phyloP scores from a whole-genome alignment of 1,140 invertebrate species.

The Drosophila tropicalis region DNA sequence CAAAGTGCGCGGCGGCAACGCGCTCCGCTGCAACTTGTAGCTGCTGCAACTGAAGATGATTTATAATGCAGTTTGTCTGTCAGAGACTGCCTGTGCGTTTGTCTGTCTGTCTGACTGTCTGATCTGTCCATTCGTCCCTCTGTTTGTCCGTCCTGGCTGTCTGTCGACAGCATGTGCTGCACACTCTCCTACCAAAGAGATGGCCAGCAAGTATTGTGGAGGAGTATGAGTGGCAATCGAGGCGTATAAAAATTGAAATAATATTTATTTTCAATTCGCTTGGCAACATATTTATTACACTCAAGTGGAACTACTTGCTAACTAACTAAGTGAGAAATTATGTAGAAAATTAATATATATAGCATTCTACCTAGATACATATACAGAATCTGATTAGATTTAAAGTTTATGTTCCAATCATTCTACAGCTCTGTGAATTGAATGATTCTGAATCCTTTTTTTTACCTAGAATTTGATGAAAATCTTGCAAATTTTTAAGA shows the following conservation, averaged over 20 bases:
- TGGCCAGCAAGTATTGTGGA: not conserved
- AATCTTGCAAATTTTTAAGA: too few relatives aligned
- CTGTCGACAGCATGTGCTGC: constrained; percentile 59
- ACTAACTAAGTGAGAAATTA: constrained; percentile 14
- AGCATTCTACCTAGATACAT: not conserved
- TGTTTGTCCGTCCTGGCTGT: constrained; percentile 11
- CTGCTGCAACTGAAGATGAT: constrained; percentile 63
- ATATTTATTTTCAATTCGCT: constrained; percentile 64
- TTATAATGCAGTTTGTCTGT: constrained; percentile 50
- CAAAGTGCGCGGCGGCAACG: constrained; percentile 63
- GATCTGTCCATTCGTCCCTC: not conserved
- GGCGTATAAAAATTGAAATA: constrained; percentile 59
- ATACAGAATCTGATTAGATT: not conserved
- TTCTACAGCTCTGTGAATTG: too few relatives aligned
- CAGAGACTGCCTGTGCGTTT: constrained; percentile 16
- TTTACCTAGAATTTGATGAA: too few relatives aligned
- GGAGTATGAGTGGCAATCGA: not conserved
- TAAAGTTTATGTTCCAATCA: not conserved
- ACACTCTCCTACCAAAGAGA: not conserved
- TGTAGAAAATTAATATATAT: not conserved
- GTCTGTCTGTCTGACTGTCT: constrained; percentile 29
- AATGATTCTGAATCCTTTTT: too few relatives aligned
- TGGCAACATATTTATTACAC: constrained; percentile 72
- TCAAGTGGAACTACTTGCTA: constrained; percentile 23
- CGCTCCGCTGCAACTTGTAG: constrained; percentile 69